Evolutionary conservation across 2,888 invertebrate species (phyloP).

Genomic region (Elegia similella): DNA sequence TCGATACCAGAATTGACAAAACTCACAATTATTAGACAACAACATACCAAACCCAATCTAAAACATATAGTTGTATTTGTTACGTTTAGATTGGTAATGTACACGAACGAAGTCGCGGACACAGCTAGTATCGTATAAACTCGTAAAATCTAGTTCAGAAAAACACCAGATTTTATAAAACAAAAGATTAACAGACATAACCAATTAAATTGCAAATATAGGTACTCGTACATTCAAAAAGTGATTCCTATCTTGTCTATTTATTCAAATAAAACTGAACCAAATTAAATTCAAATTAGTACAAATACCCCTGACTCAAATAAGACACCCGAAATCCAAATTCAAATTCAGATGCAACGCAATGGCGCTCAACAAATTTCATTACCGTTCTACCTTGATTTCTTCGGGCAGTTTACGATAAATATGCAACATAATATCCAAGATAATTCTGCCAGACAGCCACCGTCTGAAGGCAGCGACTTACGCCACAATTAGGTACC

Average conservation of each 20-base stretch:
- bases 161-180: too few species aligned
- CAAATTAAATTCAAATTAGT: slow-evolving; percentile 14
- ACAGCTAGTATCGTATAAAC: too few species aligned
- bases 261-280: slow-evolving; percentile 7
- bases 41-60: too few species aligned
- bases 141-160: too few species aligned
- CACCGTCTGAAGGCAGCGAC: slow-evolving; percentile 45
- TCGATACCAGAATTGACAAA: too few species aligned
- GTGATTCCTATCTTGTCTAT: neutral
- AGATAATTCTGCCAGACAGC: slow-evolving; percentile 46
- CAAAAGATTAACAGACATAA: too few species aligned
- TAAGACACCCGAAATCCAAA: slow-evolving; percentile 14
- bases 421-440: slow-evolving; percentile 41
- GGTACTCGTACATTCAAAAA: too few species aligned
- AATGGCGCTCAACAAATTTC: slow-evolving; percentile 23
- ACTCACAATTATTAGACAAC: too few species aligned
- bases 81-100: too few species aligned
- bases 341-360: slow-evolving; percentile 12
- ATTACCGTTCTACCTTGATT: slow-evolving; percentile 33
- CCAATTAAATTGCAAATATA: too few species aligned
- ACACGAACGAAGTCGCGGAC: too few species aligned
- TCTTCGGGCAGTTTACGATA: slow-evolving; percentile 41
- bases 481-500: slow-evolving; percentile 48
- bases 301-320: slow-evolving; percentile 15
- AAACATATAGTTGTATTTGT: too few species aligned